Conservation (phyloP, 2,113 vertebrate species). For the Nycticebus coucang region DNA sequence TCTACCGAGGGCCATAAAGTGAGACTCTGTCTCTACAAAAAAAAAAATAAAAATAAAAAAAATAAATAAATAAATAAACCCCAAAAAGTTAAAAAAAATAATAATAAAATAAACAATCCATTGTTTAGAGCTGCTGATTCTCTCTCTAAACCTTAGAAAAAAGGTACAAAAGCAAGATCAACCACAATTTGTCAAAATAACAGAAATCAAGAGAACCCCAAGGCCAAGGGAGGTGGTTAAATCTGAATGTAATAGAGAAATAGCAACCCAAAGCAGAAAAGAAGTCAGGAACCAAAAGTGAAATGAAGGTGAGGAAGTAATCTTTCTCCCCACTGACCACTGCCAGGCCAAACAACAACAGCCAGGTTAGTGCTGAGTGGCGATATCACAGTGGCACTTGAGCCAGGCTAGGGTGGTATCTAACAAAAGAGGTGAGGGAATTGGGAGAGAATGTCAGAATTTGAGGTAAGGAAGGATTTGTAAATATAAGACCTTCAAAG, state of each 20-base stretch:
- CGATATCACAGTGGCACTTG: background rate
- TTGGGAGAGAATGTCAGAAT: background rate
- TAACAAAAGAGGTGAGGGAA: background rate
- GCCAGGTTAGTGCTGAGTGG: background rate
- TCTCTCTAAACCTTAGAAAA: constrained; percentile 50
- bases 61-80: too few relatives aligned
- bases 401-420: background rate
- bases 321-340: background rate
- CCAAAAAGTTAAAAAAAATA: too few relatives aligned
- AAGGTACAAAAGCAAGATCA: constrained; percentile 38
- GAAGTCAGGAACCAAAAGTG: background rate
- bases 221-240: background rate
- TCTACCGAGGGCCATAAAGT: too few relatives aligned
- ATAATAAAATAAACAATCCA: constrained; percentile 36
- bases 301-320: background rate
- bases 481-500: background rate
- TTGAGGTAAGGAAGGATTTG: background rate
- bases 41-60: too few relatives aligned
- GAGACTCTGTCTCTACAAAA: too few relatives aligned
- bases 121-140: background rate
- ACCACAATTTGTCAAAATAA: background rate
- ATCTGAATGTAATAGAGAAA: background rate
- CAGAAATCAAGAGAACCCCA: background rate
- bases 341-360: background rate
- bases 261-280: background rate